These are phyloP conservation scores for Micrasema minimum DNA, from an alignment of 1,140 invertebrate species.

Conservation along the genomic window DNA sequence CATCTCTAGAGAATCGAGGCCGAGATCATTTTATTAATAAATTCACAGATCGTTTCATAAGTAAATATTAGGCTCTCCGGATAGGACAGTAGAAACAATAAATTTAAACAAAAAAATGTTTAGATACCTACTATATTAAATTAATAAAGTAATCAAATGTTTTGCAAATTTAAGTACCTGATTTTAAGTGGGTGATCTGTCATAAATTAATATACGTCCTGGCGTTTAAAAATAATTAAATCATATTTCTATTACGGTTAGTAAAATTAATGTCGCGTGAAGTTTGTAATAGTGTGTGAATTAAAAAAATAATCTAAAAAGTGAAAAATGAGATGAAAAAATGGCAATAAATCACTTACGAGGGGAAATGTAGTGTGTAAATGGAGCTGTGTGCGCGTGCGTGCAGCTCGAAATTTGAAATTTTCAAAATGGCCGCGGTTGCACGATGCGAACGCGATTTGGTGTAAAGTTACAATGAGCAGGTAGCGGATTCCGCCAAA, in stretches of 20 bases:
- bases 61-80: background rate
- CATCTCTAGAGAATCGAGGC: slow-evolving; percentile 8
- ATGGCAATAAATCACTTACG: slow-evolving; percentile 25
- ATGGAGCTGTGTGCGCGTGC: slow-evolving; percentile 20
- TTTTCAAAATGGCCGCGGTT: slow-evolving; percentile 18
- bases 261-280: too few species aligned
- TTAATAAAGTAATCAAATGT: too few species aligned
- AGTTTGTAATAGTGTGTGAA: too few species aligned
- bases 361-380: slow-evolving; percentile 4
- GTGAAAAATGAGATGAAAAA: background rate
- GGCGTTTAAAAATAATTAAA: too few species aligned
- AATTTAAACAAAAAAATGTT: too few species aligned
- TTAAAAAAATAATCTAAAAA: too few species aligned
- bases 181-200: too few species aligned
- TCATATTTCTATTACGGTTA: too few species aligned
- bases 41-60: background rate
- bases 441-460: slow-evolving; percentile 21
- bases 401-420: background rate
- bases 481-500: slow-evolving; percentile 38
- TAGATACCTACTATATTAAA: too few species aligned
- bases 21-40: slow-evolving; percentile 17
- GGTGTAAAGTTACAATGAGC: slow-evolving; percentile 49
- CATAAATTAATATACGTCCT: too few species aligned
- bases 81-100: too few species aligned
- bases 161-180: too few species aligned